Evolutionary conservation across 2,113 vertebrate species (phyloP).

Genomic region (Dromas ardeola): DNA sequence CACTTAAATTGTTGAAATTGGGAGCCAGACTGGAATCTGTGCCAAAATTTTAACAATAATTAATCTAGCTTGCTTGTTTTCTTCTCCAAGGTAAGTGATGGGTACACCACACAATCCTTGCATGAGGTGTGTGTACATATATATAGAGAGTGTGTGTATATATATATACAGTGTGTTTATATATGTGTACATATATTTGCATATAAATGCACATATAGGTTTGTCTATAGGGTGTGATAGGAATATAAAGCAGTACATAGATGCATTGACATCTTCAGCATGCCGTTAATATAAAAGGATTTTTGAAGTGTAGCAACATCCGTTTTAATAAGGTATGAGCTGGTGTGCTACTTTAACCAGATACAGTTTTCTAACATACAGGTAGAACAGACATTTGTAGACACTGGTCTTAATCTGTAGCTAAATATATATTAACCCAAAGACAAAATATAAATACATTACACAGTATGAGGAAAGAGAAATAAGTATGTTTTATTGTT

Average conservation of each 20-base stretch:
- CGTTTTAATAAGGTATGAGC: background rate
- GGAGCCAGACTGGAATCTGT: background rate
- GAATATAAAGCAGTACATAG: background rate
- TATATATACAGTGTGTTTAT: background rate
- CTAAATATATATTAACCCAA: background rate
- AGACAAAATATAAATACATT: background rate
- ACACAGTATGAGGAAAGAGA: background rate
- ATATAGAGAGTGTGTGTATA: background rate
- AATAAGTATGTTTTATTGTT: background rate
- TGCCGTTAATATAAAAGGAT: background rate
- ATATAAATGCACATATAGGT: background rate
- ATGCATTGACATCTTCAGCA: background rate
- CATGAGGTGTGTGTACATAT: background rate
- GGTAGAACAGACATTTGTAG: background rate
- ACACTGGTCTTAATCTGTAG: background rate
- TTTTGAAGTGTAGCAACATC: background rate
- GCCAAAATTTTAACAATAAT: background rate
- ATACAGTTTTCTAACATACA: background rate
- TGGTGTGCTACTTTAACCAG: background rate
- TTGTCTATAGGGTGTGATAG: background rate
- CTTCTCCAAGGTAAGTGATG: background rate
- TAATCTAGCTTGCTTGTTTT: background rate
- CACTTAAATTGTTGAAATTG: background rate
- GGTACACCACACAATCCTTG: background rate
- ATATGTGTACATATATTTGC: too few species aligned